These are phyloP conservation scores for Bubo blakistoni DNA, from an alignment of 2,113 vertebrate genomes.

Conservation along the genomic window DNA sequence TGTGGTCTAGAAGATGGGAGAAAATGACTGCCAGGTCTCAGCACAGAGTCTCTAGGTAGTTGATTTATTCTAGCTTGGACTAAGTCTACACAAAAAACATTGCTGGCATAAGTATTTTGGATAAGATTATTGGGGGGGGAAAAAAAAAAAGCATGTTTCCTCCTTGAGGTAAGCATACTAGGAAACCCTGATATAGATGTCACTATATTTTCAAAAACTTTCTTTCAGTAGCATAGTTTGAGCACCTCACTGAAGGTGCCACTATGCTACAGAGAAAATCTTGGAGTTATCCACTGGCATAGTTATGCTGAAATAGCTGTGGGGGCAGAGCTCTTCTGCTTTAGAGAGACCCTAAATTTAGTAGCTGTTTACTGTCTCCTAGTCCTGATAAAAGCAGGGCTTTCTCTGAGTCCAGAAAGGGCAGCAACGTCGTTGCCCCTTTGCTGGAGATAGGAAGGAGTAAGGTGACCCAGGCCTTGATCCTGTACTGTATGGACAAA, in stretches of 20 bases:
- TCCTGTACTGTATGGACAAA: background rate
- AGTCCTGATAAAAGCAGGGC: background rate
- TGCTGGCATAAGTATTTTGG: background rate
- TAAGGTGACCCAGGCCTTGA: background rate
- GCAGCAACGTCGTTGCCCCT: background rate
- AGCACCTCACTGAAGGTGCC: background rate
- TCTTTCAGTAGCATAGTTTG: background rate
- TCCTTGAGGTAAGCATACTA: background rate
- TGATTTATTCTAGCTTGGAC: background rate
- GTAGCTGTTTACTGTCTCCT: background rate
- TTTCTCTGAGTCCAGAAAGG: background rate
- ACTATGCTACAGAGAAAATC: background rate
- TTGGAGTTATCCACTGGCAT: background rate
- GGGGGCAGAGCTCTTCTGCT: background rate
- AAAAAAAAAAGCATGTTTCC: background rate
- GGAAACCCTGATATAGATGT: background rate
- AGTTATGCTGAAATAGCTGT: background rate
- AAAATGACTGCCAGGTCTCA: background rate
- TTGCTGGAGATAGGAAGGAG: background rate
- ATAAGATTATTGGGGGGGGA: background rate
- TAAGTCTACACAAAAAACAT: background rate
- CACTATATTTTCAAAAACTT: background rate
- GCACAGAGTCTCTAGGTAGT: background rate
- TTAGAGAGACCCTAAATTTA: background rate
- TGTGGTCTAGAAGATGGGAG: background rate